phyloP scores from a whole-genome alignment of 2,888 invertebrate genomes.

The Dolichopus griseipennis region DNA sequence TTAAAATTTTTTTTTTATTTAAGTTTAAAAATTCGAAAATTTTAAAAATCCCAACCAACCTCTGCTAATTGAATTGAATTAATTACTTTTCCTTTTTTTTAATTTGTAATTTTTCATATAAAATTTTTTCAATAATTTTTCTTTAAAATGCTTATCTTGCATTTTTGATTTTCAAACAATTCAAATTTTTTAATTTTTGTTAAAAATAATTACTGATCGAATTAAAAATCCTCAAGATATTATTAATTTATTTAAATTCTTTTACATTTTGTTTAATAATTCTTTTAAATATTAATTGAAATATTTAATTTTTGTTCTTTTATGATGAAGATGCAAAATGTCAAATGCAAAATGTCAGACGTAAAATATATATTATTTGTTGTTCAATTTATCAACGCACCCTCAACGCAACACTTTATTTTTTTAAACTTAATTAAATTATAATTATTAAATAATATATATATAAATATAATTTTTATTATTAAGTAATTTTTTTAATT shows the following conservation, averaged over 20 bases:
- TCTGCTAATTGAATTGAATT: neutral
- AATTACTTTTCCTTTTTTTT: neutral
- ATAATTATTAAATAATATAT: too few relatives aligned
- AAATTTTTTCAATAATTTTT: constrained; percentile 13
- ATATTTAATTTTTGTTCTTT: too few relatives aligned
- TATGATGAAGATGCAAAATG: too few relatives aligned
- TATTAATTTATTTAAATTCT: neutral
- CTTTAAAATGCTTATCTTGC: constrained; percentile 20
- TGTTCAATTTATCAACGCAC: too few relatives aligned
- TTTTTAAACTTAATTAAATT: too few relatives aligned
- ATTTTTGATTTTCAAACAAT: constrained; percentile 14
- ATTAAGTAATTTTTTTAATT: too few relatives aligned
- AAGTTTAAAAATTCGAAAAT: too few relatives aligned
- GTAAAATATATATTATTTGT: too few relatives aligned
- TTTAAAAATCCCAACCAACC: neutral
- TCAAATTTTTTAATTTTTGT: neutral
- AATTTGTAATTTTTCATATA: neutral
- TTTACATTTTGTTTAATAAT: neutral
- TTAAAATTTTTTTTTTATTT: neutral
- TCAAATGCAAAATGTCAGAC: too few relatives aligned
- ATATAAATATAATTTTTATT: too few relatives aligned
- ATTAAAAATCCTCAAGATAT: neutral
- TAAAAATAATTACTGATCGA: constrained; percentile 7
- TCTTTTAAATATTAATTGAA: too few relatives aligned
- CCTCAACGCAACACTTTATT: too few relatives aligned